phyloP scores from a whole-genome alignment of 2,113 vertebrate species.

The Riparia riparia region DNA sequence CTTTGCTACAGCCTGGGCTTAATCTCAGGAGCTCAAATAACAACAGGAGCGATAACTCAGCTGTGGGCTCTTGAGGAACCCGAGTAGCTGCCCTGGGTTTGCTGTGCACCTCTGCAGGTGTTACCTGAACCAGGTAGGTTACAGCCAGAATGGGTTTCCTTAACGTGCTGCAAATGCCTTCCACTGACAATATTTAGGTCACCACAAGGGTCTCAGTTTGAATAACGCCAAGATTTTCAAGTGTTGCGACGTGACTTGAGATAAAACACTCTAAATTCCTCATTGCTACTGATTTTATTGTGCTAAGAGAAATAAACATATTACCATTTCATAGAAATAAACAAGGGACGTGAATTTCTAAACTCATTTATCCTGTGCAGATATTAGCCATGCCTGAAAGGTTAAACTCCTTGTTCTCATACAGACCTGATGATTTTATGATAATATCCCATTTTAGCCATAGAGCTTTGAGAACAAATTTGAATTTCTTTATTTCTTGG shows the following conservation, averaged over 20 bases:
- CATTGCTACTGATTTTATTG: background rate
- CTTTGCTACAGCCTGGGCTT: background rate
- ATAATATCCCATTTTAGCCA: background rate
- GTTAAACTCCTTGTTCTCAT: background rate
- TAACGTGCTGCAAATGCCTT: background rate
- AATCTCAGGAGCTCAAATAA: background rate
- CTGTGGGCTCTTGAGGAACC: background rate
- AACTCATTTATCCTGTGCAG: background rate
- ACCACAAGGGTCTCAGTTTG: background rate
- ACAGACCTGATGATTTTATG: background rate
- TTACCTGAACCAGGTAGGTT: slow-evolving; percentile 20
- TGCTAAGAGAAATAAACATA: background rate
- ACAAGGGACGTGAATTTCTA: background rate
- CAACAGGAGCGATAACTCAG: accelerated
- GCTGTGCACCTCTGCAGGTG: background rate
- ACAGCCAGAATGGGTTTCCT: background rate
- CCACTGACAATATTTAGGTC: background rate
- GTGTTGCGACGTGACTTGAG: background rate
- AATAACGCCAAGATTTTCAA: background rate
- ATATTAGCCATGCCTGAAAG: background rate
- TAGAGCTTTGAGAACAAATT: background rate
- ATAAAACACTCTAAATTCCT: background rate
- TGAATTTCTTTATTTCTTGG: background rate
- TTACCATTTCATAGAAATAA: background rate
- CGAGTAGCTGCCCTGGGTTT: background rate